Evolutionary conservation across 2,888 invertebrate genomes (phyloP).

Genomic region (Imbricaverruca yamaguchii): DNA sequence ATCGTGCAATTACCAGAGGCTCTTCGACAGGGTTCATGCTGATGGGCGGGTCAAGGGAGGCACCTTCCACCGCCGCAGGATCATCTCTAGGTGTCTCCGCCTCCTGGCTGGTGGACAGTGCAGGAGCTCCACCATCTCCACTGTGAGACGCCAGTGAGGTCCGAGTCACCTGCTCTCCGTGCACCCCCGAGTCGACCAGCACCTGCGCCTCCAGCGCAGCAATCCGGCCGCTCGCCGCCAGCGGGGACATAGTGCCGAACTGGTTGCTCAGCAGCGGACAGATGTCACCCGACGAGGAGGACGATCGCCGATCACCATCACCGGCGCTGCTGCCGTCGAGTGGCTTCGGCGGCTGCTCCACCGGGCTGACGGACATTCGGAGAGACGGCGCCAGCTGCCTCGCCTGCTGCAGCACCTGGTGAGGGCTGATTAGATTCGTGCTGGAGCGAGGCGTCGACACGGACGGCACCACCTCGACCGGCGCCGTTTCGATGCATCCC

Average conservation of each 20-base stretch:
- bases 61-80: background rate
- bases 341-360: background rate
- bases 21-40: background rate
- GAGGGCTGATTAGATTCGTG: background rate
- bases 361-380: background rate
- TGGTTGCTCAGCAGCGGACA: background rate
- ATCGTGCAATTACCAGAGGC: background rate
- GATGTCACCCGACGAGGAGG: background rate
- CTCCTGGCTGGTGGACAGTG: background rate
- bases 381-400: background rate
- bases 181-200: background rate
- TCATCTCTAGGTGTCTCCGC: background rate
- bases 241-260: background rate
- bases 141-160: too few relatives aligned
- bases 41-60: background rate
- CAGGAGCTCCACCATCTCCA: too few relatives aligned
- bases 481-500: background rate
- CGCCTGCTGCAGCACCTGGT: background rate
- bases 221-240: background rate
- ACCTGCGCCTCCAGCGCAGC: background rate
- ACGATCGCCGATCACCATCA: background rate
- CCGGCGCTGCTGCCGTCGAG: background rate
- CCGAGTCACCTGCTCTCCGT: too few relatives aligned
- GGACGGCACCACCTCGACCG: background rate
- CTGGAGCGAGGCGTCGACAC: background rate